Evolutionary conservation across 2,113 vertebrate species (phyloP).

Genomic region (Aspiorhynchus laticeps): DNA sequence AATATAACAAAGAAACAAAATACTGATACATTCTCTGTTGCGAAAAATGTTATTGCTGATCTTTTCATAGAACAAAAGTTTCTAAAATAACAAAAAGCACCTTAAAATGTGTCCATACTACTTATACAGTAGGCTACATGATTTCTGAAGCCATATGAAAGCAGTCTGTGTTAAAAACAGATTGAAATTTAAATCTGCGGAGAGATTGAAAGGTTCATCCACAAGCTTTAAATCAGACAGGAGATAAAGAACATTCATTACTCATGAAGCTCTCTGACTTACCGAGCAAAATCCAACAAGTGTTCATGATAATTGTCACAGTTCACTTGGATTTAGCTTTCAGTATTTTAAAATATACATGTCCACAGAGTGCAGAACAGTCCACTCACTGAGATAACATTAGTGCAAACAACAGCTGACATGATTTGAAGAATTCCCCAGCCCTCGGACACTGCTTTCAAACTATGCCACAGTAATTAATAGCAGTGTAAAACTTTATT

Average conservation of each 20-base stretch:
- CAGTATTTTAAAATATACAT: not conserved
- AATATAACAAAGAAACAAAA: not conserved
- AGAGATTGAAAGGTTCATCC: not conserved
- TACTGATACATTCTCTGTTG: not conserved
- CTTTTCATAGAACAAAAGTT: not conserved
- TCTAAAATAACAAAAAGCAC: not conserved
- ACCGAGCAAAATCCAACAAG: not conserved
- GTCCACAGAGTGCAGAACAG: not conserved
- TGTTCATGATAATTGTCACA: not conserved
- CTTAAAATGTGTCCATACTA: not conserved
- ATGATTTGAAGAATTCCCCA: constrained; percentile 39
- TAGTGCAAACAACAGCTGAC: constrained; percentile 46
- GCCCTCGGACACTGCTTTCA: constrained; percentile 14
- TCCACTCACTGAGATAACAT: not conserved
- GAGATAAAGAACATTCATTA: not conserved
- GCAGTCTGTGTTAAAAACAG: not conserved
- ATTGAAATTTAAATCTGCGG: not conserved
- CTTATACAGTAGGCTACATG: not conserved
- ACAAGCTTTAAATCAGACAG: constrained; percentile 12
- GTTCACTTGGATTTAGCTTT: not conserved
- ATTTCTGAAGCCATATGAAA: not conserved
- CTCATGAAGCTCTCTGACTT: not conserved
- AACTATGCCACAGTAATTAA: constrained; percentile 57
- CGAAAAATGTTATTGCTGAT: not conserved
- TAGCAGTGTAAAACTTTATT: constrained; percentile 54